Conservation (phyloP, 2,113 vertebrate species). For the Embiotoca jacksoni region DNA sequence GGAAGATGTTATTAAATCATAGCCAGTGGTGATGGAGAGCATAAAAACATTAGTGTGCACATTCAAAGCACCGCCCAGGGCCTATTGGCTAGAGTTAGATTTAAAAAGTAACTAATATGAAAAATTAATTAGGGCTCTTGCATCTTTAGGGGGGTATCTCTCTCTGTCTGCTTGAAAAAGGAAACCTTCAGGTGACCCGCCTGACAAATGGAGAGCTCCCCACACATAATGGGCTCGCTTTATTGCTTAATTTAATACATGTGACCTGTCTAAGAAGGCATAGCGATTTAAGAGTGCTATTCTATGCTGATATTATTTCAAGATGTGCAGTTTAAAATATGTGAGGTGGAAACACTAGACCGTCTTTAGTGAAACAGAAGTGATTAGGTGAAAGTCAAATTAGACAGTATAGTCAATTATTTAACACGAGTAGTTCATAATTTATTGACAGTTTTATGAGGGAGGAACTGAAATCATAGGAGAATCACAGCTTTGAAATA, state of each 20-base stretch:
- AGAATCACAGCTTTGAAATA: constrained; percentile 21
- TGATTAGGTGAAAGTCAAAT: constrained; percentile 34
- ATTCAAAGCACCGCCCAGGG: constrained; percentile 75
- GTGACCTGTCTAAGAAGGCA: constrained; percentile 18
- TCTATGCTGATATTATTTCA: neutral
- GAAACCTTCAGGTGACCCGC: constrained; percentile 41
- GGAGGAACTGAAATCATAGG: constrained; percentile 30
- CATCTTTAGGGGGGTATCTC: constrained; percentile 21
- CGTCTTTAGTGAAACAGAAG: constrained; percentile 1
- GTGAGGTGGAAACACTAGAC: neutral
- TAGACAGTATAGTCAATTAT: constrained; percentile 31
- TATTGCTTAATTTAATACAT: constrained; percentile 28
- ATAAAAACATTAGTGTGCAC: constrained; percentile 71
- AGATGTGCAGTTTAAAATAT: neutral
- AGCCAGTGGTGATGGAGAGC: constrained; percentile 74
- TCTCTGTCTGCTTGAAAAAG: constrained; percentile 47
- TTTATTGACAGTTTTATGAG: constrained; percentile 47
- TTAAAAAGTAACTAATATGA: constrained; percentile 84
- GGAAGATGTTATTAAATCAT: constrained; percentile 82
- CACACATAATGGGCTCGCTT: constrained; percentile 22
- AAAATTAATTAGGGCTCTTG: constrained; percentile 79
- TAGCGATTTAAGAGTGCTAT: neutral
- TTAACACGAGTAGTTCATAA: constrained; percentile 29
- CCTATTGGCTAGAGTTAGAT: constrained; percentile 75
- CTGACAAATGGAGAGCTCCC: neutral